Evolutionary conservation across 1,140 invertebrate species (phyloP), one percentile per base, ranked within the genome.

Genomic region (Drosophila mojavensis): DNA sequence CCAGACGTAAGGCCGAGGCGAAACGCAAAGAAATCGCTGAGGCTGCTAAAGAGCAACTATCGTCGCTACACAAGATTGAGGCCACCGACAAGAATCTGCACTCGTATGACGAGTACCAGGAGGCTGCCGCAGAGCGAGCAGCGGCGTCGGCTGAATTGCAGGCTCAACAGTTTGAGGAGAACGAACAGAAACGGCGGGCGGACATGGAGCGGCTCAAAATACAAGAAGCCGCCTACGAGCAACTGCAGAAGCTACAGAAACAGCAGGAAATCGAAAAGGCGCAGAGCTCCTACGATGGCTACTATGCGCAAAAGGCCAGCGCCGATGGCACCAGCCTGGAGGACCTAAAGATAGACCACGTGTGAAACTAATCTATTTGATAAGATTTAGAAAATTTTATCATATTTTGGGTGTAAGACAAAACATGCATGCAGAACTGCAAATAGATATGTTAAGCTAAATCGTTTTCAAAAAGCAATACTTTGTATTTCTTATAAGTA

Each of bases 1-100:
- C 81, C 0, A 78, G 84, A 10, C 81, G 86, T 5, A 84, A 89
- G 58, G 81, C 81, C 5, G 86, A 90, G 2, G 78, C 75, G 15
- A 90, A 91, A 30, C 77, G 90, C 0, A 81, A 77, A 13, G 83
- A 84, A 17, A 91, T 91, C 0, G 90, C 90, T 5, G 90, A 90
- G 28, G 86, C 88, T 15, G 90, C 90, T 9, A 88, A 91, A 20
- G 79, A 91, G 50, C 90, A 91, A 70, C 74, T 91, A 0, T 78
- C 86, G 3, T 75, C 75, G 9, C 60, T 90, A 67, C 85, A 90
- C 43, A 90, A 90, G 39, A 54, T 84, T 5, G 84, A 90, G 30
- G 65, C 68, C 7, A 76, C 61, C 41, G 85, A 81, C 11, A 88
- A 79, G 48, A 80, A 73, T 41, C 72, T 89, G 53, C 73, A 89